Evolutionary conservation across 2,797 vertebrate genomes (phyloP).

Genomic region (Alouatta caraya): DNA sequence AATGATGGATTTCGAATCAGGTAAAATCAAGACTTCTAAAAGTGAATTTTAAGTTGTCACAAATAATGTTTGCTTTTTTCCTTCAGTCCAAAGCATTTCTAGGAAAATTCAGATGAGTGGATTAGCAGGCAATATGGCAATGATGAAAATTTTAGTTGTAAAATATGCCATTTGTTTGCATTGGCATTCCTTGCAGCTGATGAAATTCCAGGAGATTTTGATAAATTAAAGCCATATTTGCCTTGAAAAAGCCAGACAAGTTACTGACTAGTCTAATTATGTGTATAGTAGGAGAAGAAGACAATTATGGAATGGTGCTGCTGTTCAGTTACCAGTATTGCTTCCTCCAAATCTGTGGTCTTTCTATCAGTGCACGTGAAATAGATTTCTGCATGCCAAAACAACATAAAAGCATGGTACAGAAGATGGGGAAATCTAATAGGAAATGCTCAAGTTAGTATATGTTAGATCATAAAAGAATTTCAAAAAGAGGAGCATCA

Average conservation of each 20-base stretch:
- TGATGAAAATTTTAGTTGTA: background rate
- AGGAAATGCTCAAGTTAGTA: background rate
- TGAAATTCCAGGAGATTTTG: background rate
- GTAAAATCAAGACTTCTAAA: background rate
- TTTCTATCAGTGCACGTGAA: background rate
- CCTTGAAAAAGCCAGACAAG: background rate
- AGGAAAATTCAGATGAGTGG: background rate
- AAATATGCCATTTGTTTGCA: background rate
- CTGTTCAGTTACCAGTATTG: background rate
- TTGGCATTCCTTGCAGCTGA: background rate
- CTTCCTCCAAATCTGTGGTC: background rate
- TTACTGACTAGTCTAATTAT: background rate
- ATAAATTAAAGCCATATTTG: background rate
- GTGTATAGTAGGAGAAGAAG: background rate
- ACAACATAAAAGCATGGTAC: background rate
- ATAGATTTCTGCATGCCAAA: background rate
- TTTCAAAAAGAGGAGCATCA: background rate
- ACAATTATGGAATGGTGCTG: background rate
- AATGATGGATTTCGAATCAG: background rate
- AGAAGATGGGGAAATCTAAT: background rate
- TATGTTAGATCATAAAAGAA: background rate
- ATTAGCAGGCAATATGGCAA: background rate
- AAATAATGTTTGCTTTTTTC: background rate
- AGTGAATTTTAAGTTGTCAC: background rate
- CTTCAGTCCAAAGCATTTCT: background rate